Evolutionary conservation across 2,113 vertebrate genomes (phyloP), one percentile per base, ranked within the genome.

Genomic region (Lycaon pictus): DNA sequence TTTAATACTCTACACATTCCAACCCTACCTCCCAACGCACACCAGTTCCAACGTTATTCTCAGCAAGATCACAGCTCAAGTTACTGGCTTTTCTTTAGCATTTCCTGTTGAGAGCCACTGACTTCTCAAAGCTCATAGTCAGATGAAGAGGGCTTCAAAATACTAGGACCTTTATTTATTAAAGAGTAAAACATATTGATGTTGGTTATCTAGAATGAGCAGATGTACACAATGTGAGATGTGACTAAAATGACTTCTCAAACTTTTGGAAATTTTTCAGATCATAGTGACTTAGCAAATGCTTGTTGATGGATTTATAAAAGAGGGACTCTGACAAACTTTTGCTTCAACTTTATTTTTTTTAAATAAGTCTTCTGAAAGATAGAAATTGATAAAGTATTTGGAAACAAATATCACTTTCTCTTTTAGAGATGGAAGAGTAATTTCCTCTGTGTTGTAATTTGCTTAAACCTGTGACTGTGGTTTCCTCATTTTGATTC

Each of bases 341-440:
- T 81, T 65, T 79, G 11, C 79, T 87, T 79, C 56, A 62, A 90
- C 11, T 62, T 86, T 93, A 0, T 0, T 25, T 22, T 32, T 76
- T 71, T 37, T 22, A 23, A 97, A n/a, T 27, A 83, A 72, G 15
- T 60, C 2, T 90, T 96, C 55, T 72, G 76, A 92, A 96, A 96
- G 87, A 69, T 87, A 88, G 7, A 5, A 23, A 56, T 8, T 63
- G 65, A 67, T 35, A 71, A 53, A 1, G 58, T 27, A 74, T 89
- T 97, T 85, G 25, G 22, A 96, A 88, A 65, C 3, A 95, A 93
- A 89, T 88, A 22, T 4, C 10, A 37, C 2, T n/a, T 74, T 86
- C 29, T 80, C 43, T 58, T 69, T 85, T 11, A 80, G 55, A 86
- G 32, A 12, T 11, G 88, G 23, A 82, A 88, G 76, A 74, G 32